Percentiles rank a stretch among this genome's conserved stretches.
phyloP scores from a whole-genome alignment of 2,113 vertebrate genomes.

The Podilymbus podiceps region DNA sequence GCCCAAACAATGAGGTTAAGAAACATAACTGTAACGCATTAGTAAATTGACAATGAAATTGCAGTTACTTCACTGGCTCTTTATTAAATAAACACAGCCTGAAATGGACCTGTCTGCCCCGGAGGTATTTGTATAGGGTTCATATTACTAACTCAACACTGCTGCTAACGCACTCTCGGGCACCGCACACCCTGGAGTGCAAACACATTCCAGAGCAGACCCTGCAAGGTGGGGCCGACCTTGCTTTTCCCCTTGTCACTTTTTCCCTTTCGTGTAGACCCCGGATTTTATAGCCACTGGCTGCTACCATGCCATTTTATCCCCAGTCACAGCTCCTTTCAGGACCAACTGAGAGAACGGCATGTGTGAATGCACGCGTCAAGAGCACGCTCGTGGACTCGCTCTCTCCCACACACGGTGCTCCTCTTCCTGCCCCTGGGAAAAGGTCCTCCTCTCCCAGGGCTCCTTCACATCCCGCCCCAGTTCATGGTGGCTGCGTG shows the following conservation, averaged over 20 bases:
- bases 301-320: background rate
- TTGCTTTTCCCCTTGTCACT: slow-evolving; percentile 45
- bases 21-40: slow-evolving; percentile 73
- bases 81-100: slow-evolving; percentile 77
- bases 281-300: background rate
- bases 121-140: slow-evolving; percentile 71
- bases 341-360: background rate
- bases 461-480: background rate
- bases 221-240: slow-evolving; percentile 63
- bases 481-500: background rate
- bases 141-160: slow-evolving; percentile 75
- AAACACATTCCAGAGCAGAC: slow-evolving; percentile 71
- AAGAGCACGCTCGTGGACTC: background rate
- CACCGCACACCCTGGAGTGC: slow-evolving; percentile 54
- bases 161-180: slow-evolving; percentile 57
- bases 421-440: background rate
- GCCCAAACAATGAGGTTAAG: slow-evolving; percentile 77
- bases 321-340: background rate
- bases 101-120: slow-evolving; percentile 57
- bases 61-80: slow-evolving; percentile 71
- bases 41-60: slow-evolving; percentile 76
- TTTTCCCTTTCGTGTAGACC: slow-evolving; percentile 28
- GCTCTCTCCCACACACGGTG: background rate
- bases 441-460: background rate
- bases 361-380: background rate